Base-by-base conservation (phyloP, 2,797 vertebrate species). In the Gymnothorax reevesii region DNA sequence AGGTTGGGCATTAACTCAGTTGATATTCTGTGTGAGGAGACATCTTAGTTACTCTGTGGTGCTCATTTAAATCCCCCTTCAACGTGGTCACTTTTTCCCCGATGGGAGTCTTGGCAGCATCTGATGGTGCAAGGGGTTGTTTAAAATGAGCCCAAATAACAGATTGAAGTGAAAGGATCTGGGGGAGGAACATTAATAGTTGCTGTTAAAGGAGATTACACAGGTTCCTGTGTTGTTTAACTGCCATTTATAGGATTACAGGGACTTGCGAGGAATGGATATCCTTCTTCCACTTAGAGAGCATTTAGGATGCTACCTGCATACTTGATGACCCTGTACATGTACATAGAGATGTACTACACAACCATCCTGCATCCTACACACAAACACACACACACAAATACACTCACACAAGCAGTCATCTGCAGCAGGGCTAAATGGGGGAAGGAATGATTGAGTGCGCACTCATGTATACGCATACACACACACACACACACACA, bases 201-300 rank as follows among this genome's bases (percentile, higher is more conserved):
- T 92, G 92, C 89, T 94, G 94, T 91, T 93, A 89, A 95, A 95
- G 93, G 94, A 93, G 94, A 95, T 95, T 95, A 95, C 94, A 94
- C n/a, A 82, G 90, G 89, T 93, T 93, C 91, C 90, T 89, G 88
- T 91, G 94, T 94, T 92, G 88, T 91, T 91, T 91, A 73, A 94
- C 91, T 92, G 93, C 91, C 91, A 92, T 94, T 95, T 95, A 95
- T 94, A 92, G 94, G 94, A 94, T 94, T 95, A 95, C 77, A 49
- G 91, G 92, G 33, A 92, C 89, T 88, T 92, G 90, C 89, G 92
- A 89, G 90, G 89, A 93, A 86, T 87, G 80, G 87, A 88, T 87
- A 91, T 92, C 89, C 83, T 82, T 91, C 92, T 92, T 89, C 85
- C 84, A 59, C 86, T 86, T 79, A 85, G 89, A 82, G 89, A 84